phyloP scores from a whole-genome alignment of 2,888 invertebrate genomes.

The Spatulosminthurus flaviceps region DNA sequence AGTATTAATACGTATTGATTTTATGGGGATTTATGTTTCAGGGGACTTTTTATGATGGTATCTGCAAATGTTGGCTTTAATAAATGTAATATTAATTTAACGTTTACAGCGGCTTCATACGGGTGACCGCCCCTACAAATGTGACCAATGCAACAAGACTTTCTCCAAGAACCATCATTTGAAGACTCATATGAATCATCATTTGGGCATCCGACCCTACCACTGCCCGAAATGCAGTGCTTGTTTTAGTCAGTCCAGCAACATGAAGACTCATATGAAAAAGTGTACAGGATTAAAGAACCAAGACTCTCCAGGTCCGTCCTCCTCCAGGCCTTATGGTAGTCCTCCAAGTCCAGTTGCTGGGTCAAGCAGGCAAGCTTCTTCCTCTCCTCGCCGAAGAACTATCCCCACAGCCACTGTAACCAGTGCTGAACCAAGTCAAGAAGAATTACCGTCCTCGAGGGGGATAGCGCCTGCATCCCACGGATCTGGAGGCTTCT shows the following conservation, averaged over 20 bases:
- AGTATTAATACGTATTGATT: not conserved
- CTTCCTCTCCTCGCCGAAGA: not conserved
- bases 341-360: not conserved
- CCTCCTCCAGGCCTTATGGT: not conserved
- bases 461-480: too few species aligned
- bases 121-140: conserved; percentile 82
- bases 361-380: not conserved
- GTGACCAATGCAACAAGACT: conserved; percentile 77
- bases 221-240: conserved; percentile 66
- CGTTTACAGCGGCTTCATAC: conserved; percentile 76
- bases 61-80: not conserved
- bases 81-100: conserved; percentile 49
- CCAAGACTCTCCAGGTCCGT: not conserved
- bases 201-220: conserved; percentile 60
- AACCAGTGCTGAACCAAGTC: not conserved
- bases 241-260: conserved; percentile 84
- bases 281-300: conserved; percentile 71
- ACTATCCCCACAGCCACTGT: not conserved
- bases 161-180: conserved; percentile 71
- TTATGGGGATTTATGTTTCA: too few species aligned
- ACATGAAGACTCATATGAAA: conserved; percentile 86
- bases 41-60: too few species aligned
- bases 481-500: too few species aligned
- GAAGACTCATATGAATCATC: conserved; percentile 63
- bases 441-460: too few species aligned